Evolutionary conservation across 2,888 invertebrate species (phyloP).

Genomic region (Apotomis turbidana): DNA sequence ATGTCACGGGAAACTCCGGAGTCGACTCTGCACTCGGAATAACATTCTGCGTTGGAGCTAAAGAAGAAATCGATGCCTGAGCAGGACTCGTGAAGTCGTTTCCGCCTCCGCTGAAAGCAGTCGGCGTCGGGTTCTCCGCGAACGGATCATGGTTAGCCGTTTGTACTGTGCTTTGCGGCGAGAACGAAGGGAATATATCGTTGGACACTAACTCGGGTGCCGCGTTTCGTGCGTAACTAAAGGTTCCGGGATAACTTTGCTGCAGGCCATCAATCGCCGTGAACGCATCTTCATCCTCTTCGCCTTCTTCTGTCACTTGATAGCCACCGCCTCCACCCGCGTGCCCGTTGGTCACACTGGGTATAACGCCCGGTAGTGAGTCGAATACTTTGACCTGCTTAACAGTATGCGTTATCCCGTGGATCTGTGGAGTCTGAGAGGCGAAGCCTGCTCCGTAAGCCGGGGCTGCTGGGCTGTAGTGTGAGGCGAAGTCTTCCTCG

Average conservation of each 20-base stretch:
- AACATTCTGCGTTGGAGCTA: constrained; percentile 53
- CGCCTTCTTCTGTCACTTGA: constrained; percentile 74
- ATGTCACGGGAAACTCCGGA: constrained; percentile 55
- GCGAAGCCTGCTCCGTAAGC: constrained; percentile 55
- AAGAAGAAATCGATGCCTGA: constrained; percentile 58
- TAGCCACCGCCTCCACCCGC: constrained; percentile 59
- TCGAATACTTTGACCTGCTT: constrained; percentile 77
- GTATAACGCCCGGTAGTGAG: constrained; percentile 65
- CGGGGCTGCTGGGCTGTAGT: constrained; percentile 58
- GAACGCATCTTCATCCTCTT: constrained; percentile 68
- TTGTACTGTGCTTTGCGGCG: constrained; percentile 59
- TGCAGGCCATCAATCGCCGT: constrained; percentile 66
- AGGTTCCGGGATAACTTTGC: constrained; percentile 67
- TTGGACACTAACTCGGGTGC: constrained; percentile 56
- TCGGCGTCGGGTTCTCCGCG: constrained; percentile 57
- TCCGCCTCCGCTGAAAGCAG: constrained; percentile 55
- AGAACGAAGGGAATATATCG: constrained; percentile 60
- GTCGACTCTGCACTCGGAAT: constrained; percentile 55
- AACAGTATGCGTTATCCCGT: constrained; percentile 68
- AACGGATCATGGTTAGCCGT: constrained; percentile 60
- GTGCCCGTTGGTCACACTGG: constrained; percentile 44
- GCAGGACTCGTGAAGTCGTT: constrained; percentile 58
- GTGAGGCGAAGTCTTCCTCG: constrained; percentile 62
- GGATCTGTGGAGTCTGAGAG: constrained; percentile 57
- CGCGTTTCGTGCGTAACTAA: constrained; percentile 62